Evolutionary conservation across 2,113 vertebrate species (phyloP), one percentile per base, ranked within the genome.

Genomic region (Pao palembangensis): DNA sequence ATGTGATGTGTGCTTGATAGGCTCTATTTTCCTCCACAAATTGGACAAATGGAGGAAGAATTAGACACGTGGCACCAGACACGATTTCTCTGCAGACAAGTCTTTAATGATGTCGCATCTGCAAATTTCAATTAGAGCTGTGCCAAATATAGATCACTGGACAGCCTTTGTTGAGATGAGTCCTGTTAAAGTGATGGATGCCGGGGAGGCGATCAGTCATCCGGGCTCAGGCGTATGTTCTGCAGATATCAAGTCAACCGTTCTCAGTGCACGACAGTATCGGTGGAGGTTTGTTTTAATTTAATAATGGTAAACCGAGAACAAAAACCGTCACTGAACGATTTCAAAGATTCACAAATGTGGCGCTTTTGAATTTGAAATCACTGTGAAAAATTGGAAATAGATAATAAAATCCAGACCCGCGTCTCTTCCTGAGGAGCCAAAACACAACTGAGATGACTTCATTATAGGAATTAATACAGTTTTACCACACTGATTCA

Each of bases 71-170:
- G 59, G 69, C 58, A 81, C 41, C 13, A 55, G 71, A 82, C 76
- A 79, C 79, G 73, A 66, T 84, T 81, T 59, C 60, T 79, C 81
- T 62, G 58, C 31, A 34, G 64, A 55, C 73, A 70, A 80, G 70
- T 72, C 73, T 79, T 82, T 87, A 85, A 85, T 70, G 70, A 83
- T 72, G 71, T 74, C 81, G 80, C 81, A 84, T 85, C 66, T 85
- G 78, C 78, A 80, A 79, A 80, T 87, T 81, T 82, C 76, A 85
- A 82, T 86, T 85, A 82, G 53, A 76, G 55, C 44, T 1, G 20
- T 53, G 58, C 55, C 76, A 75, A 70, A 87, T 86, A 80, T 83
- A 83, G 74, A 82, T 64, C 59, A 63, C 13, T 18, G 25, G 53
- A 55, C 68, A 16, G 63, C 54, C 69, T 67, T 68, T 63, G 57